phyloP scores from a whole-genome alignment of 2,888 invertebrate genomes.

The Chrysina gloriosa region DNA sequence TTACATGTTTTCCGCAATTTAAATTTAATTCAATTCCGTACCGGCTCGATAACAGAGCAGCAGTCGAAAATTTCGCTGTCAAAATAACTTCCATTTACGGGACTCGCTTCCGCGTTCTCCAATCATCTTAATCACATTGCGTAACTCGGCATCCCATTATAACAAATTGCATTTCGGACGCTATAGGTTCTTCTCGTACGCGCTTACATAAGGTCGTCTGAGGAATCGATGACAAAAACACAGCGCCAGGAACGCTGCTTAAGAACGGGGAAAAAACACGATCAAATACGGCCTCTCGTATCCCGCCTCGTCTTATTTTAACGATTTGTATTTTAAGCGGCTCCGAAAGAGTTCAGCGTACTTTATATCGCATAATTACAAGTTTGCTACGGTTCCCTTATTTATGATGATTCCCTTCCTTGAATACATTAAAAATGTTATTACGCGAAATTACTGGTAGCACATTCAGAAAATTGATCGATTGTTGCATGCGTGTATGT shows the following conservation, averaged over 20 bases:
- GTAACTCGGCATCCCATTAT: conserved; percentile 31
- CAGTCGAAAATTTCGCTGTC: conserved; percentile 21
- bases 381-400: background rate
- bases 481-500: conserved; percentile 2
- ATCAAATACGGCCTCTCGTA: background rate
- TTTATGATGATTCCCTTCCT: conserved; percentile 28
- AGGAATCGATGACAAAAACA: background rate
- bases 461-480: conserved; percentile 21
- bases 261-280: background rate
- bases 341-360: background rate
- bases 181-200: background rate
- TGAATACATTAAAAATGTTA: conserved; percentile 37
- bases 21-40: conserved; percentile 29
- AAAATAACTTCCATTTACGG: conserved; percentile 19
- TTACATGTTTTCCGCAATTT: conserved; percentile 8
- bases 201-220: background rate
- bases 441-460: conserved; percentile 27
- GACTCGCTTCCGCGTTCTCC: background rate
- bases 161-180: conserved; percentile 29
- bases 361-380: conserved; percentile 30
- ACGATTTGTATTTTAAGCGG: background rate
- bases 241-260: background rate
- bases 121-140: conserved; percentile 27
- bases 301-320: background rate
- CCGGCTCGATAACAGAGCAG: conserved; percentile 9